Evolutionary conservation across 2,888 invertebrate genomes (phyloP).

Genomic region (Acleris emargana): DNA sequence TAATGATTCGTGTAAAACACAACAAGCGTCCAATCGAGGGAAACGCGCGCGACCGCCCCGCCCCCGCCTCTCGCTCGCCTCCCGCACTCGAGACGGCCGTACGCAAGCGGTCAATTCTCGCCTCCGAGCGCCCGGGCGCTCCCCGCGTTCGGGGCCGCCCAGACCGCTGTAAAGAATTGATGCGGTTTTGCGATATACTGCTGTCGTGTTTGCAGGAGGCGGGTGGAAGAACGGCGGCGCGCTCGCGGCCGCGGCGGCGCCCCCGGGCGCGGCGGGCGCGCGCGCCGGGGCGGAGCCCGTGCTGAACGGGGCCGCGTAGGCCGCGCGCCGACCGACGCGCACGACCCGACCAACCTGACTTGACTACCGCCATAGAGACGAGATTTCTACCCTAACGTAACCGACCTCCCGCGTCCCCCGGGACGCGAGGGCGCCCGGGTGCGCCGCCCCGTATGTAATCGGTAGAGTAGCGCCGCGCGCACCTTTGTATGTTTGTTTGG

Average conservation of each 20-base stretch:
- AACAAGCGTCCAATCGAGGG: too few relatives aligned
- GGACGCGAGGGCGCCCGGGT: constrained; percentile 1
- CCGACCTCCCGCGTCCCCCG: constrained; percentile 33
- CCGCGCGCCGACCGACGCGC: constrained; percentile 31
- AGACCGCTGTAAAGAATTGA: not conserved
- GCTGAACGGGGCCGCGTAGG: constrained; percentile 86
- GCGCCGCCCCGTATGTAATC: constrained; percentile 20
- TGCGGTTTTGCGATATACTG: too few relatives aligned
- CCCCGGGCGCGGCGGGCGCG: constrained; percentile 41
- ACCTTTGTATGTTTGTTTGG: constrained; percentile 28
- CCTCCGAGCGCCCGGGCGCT: too few relatives aligned
- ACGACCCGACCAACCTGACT: constrained; percentile 36
- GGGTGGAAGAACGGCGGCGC: constrained; percentile 78
- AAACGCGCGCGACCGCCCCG: too few relatives aligned
- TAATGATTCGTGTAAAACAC: too few relatives aligned
- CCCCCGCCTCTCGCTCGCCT: too few relatives aligned
- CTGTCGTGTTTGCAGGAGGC: constrained; percentile 54
- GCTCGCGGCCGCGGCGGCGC: constrained; percentile 43
- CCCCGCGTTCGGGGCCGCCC: too few relatives aligned
- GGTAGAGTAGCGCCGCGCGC: constrained; percentile 34
- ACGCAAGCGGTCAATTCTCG: too few relatives aligned
- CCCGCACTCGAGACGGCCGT: too few relatives aligned
- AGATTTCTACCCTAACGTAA: constrained; percentile 40
- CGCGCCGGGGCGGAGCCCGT: constrained; percentile 69
- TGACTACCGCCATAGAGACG: constrained; percentile 38